Evolutionary conservation across 2,888 invertebrate genomes (phyloP), one percentile per base, ranked within the genome.

Genomic region (Harpalus rubripes): DNA sequence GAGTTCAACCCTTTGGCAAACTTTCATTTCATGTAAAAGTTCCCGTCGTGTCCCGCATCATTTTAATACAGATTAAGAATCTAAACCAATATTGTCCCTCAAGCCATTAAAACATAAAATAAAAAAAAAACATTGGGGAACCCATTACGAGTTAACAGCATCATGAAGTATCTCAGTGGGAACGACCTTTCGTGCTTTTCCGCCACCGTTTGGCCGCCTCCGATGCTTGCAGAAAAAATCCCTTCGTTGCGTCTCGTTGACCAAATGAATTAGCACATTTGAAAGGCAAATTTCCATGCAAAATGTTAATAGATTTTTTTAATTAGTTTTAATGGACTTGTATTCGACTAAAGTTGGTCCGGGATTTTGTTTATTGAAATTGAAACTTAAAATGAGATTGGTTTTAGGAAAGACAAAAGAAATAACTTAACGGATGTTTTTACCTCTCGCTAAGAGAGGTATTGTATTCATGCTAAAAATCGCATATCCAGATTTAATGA

Each of bases 231-330:
- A 39, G 44, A 18, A 74, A 74, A 44, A 41, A 74, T 44, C 44
- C 22, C 72, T 74, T 74, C 72, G 72, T 18, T 10, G 4, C 68
- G 68, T 7, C 15, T 44, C 44, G 72, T 41, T 74, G 72, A 44
- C 44, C 44, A 44, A 44, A 74, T 74, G 72, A 74, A 74, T 74
- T 74, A 44, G 15, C 44, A 22, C 8, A 74, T 74, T 74, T 74
- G 72, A 10, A 74, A 74, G 72, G 41, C 72, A 74, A 74, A 74
- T 74, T 22, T 74, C 72, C 44, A 18, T 74, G 44, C 18, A 74
- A 74, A 74, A 74, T 74, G 72, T 74, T 74, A 74, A 74, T 74
- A 74, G 72, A 74, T 44, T 74, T 74, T 74, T 74, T 74, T 74
- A 74, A 74, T 74, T 74, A 74, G 44, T 74, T 74, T 74, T 44